Evolutionary conservation across 2,113 vertebrate genomes (phyloP), one percentile per base, ranked within the genome.

Genomic region (Ictalurus furcatus): DNA sequence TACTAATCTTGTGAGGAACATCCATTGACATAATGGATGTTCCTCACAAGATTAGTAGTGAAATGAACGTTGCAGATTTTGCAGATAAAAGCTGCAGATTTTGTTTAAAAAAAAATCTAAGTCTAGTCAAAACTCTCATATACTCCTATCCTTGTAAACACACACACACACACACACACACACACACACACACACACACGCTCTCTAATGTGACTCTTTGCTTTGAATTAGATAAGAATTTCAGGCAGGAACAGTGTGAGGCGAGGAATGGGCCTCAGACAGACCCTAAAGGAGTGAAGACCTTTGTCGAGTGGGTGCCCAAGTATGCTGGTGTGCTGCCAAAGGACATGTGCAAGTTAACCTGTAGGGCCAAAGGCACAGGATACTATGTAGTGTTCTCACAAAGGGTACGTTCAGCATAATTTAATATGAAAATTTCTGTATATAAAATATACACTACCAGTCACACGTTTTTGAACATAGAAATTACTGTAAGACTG

Each of bases 371-470:
- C n/a, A 99, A 98, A 93, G 98, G 98, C 89, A 99, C 98, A 0
- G 98, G 98, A 14, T 99, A 99, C 94, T 99, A 99, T 0, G 98
- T 99, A 40, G 98, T 99, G 0, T 99, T 99, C 93, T 98, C 98
- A 54, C 98, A 97, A 91, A 97, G 98, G 97, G 98, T 99, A 95
- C 96, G 95, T 88, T 34, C 59, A 74, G 12, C 13, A 16, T 21
- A 23, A 13, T 37, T 67, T 34, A 30, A 40, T 63, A 48, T 52
- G 8, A 56, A 65, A 52, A 2, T 80, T 23, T 14, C 16, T 44
- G 25, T 21, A 78, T 61, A 17, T 54, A 28, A 28, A 86, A 25
- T 40, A 6, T 74, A 34, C 19, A 16, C 19, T 16, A n/a, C 25
- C 19, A 56, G 23, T 16, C 25, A 28, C 16, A 2, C 1, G 16